phyloP scores from a whole-genome alignment of 2,797 vertebrate genomes.

The Chromis chromis region DNA sequence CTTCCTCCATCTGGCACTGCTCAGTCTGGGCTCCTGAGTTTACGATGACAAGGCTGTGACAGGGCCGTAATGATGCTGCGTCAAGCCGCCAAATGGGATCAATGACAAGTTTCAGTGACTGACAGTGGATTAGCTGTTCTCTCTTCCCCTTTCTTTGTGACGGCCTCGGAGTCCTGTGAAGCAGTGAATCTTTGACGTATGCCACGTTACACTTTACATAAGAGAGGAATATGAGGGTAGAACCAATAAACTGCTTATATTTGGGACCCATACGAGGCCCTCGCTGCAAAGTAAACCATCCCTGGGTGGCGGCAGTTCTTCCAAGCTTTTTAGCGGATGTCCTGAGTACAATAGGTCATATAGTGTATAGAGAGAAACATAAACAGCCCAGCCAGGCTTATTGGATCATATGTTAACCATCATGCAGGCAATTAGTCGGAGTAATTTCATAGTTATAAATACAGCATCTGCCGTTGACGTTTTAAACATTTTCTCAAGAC shows the following conservation, averaged over 20 bases:
- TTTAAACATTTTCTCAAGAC: conserved; percentile 34
- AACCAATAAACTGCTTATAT: background rate
- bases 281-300: conserved; percentile 40
- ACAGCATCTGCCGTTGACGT: conserved; percentile 24
- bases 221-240: background rate
- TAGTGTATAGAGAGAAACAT: conserved; percentile 42
- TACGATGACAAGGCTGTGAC: conserved; percentile 52
- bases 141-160: conserved; percentile 24
- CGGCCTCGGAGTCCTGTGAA: conserved; percentile 4
- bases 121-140: conserved; percentile 53
- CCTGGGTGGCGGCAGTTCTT: conserved; percentile 47
- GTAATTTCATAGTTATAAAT: conserved; percentile 43
- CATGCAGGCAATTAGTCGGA: conserved; percentile 45
- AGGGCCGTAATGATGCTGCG: conserved; percentile 36
- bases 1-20: conserved; percentile 41
- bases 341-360: conserved; percentile 57
- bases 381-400: conserved; percentile 58
- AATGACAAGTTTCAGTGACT: conserved; percentile 42
- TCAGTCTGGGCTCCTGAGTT: conserved; percentile 42
- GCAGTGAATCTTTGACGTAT: conserved; percentile 9
- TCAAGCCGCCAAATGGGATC: conserved; percentile 41
- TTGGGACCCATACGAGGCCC: conserved; percentile 1
- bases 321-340: conserved; percentile 44
- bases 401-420: conserved; percentile 57
- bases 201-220: background rate